phyloP scores from a whole-genome alignment of 1,140 invertebrate species.

The Lepidotrigona ventralis region DNA sequence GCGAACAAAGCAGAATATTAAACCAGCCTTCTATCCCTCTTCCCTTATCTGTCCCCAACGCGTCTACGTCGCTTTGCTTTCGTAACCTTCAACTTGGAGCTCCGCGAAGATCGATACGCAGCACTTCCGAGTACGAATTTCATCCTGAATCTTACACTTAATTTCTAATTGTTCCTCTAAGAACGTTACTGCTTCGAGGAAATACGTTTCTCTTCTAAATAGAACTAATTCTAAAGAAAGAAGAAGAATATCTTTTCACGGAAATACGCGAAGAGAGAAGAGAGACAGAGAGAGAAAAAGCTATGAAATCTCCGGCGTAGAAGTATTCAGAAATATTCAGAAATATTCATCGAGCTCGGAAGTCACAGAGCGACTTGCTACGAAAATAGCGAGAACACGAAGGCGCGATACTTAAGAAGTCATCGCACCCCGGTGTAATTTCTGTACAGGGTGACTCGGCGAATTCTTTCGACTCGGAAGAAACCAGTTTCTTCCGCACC shows the following conservation, averaged over 20 bases:
- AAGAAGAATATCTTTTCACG: too few species aligned
- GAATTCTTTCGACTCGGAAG: conserved; percentile 56
- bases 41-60: conserved; percentile 52
- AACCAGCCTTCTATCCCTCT: conserved; percentile 57
- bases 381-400: conserved; percentile 22
- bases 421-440: conserved; percentile 52
- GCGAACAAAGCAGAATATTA: conserved; percentile 75
- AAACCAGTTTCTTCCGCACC: conserved; percentile 60
- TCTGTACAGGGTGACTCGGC: conserved; percentile 51
- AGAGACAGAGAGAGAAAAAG: neutral
- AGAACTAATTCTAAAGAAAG: neutral
- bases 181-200: neutral
- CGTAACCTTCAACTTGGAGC: conserved; percentile 7
- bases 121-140: neutral
- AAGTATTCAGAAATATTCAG: conserved; percentile 16
- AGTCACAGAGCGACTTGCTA: neutral
- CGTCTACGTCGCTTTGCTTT: conserved; percentile 33
- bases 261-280: neutral
- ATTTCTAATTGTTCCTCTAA: neutral
- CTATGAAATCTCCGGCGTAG: neutral
- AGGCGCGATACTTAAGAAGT: conserved; percentile 53
- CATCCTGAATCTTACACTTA: neutral
- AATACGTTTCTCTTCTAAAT: neutral
- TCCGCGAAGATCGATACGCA: conserved; percentile 18
- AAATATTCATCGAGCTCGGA: neutral